Evolutionary conservation across 2,797 vertebrate genomes (phyloP), one percentile per base, ranked within the genome.

Genomic region (Nyctalus aviator): DNA sequence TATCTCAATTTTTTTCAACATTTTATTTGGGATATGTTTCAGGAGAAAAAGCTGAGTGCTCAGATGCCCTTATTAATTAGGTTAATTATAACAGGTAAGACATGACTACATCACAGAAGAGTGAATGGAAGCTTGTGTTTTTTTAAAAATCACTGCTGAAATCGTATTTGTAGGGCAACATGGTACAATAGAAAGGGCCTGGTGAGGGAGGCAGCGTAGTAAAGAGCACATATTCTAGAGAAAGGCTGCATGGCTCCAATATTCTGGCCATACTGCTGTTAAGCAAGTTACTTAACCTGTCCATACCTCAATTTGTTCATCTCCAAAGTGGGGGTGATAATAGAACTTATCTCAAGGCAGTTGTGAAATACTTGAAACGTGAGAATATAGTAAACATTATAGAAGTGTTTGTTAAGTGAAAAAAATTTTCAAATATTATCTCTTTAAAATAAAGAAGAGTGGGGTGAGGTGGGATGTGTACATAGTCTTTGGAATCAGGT

Each of bases 401-500:
- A 12, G 50, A 44, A 77, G 13, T 92, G 18, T 68, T 83, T 84
- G 77, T 20, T 88, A 91, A 78, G 37, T 62, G 68, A 30, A 30
- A 82, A 68, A 66, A 7, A 15, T 12, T 72, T 93, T 92, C 78
- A 75, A 84, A 77, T 15, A 79, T 93, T 82, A 57, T 75, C 44
- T 92, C 64, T 91, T 84, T 95, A 94, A 90, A 72, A 85, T 62
- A 62, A 89, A 85, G 72, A 86, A 62, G 35, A 86, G 5, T 4
- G 12, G 21, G 87, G n/a, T 46, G 3, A n/a, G 30, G 20, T 93
- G 3, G 57, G 2, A 11, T 35, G 32, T 89, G 8, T 89, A 30
- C 14, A 12, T 76, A n/a, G 27, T 66, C 77, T 83, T 82, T 82
- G 37, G 21, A 90, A 41, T 93, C 23, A 73, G 25, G 5, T 73